phyloP scores from a whole-genome alignment of 2,113 vertebrate species.

The Python bivittatus region DNA sequence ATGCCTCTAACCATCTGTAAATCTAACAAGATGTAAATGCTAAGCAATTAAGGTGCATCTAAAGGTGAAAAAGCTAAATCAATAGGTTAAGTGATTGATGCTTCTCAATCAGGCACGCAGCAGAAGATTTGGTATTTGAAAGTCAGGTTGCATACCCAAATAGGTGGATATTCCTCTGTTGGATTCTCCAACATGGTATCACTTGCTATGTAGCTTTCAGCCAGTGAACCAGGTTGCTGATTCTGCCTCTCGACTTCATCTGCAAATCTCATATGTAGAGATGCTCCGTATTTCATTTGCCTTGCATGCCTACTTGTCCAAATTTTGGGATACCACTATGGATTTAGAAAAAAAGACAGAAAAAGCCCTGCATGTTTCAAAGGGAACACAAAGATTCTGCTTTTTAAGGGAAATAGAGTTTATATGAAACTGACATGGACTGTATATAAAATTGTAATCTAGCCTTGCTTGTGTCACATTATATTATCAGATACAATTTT shows the following conservation, averaged over 20 bases:
- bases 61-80: conserved; percentile 33
- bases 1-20: conserved; percentile 5
- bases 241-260: not conserved
- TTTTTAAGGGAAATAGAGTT: not conserved
- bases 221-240: not conserved
- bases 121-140: conserved; percentile 54
- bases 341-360: not conserved
- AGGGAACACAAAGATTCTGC: not conserved
- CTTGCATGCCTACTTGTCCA: not conserved
- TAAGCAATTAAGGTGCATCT: conserved; percentile 11
- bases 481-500: not conserved
- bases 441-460: not conserved
- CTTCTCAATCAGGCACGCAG: conserved; percentile 63
- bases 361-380: not conserved
- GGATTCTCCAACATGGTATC: not conserved
- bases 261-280: not conserved
- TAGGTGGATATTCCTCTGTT: not conserved
- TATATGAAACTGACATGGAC: not conserved
- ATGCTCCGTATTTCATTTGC: not conserved
- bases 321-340: not conserved
- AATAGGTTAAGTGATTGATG: conserved; percentile 69
- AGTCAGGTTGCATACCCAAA: not conserved
- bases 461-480: not conserved
- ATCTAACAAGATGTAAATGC: not conserved
- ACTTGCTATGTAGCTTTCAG: not conserved